Base-by-base conservation (phyloP, 2,113 vertebrate genomes). In the Anarrhichthys ocellatus region DNA sequence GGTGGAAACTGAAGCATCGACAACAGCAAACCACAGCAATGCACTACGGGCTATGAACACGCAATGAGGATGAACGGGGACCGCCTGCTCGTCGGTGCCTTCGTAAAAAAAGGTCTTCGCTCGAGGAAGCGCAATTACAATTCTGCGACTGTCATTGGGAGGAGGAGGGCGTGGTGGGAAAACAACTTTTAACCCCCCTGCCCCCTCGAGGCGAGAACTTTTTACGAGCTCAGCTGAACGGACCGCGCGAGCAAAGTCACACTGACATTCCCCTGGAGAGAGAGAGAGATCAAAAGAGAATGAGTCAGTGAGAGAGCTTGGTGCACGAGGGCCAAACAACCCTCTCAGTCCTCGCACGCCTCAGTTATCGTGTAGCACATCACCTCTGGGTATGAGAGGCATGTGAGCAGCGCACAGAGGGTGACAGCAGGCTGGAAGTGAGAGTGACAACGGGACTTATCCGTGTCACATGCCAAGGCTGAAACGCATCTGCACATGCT, bases 371-470 rank as follows among this genome's bases (percentile, higher is more conserved):
- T 38, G 81, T 20, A 46, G 80, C 86, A 46, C 75, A 65, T 86
- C 89, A 90, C 88, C 89, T 88, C 83, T 24, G 59, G 86, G 76
- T 87, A 87, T 27, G 77, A 81, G 76, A 87, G 84, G 76, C 86
- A 82, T 82, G 88, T 46, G 81, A 83, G 80, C 76, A 56, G 70
- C 54, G 4, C 44, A 52, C 67, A 78, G 73, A 85, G 83, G 71
- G 68, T 75, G 84, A 87, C 87, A 83, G 81, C 73, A 8, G 82
- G 65, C 66, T 71, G 48, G 17, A 65, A 88, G 84, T 32, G 61
- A 87, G 77, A 85, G 62, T 72, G 88, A 91, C 86, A 85, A 87
- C 87, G 50, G 58, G 78, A 83, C 76, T 87, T 89, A 85, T 76
- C 40, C 44, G 17, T 74, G 85, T 89, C 88, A 89, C 85, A 84